Evolutionary conservation across 2,113 vertebrate genomes (phyloP), one percentile per base, ranked within the genome.

Genomic region (Perca fluviatilis): DNA sequence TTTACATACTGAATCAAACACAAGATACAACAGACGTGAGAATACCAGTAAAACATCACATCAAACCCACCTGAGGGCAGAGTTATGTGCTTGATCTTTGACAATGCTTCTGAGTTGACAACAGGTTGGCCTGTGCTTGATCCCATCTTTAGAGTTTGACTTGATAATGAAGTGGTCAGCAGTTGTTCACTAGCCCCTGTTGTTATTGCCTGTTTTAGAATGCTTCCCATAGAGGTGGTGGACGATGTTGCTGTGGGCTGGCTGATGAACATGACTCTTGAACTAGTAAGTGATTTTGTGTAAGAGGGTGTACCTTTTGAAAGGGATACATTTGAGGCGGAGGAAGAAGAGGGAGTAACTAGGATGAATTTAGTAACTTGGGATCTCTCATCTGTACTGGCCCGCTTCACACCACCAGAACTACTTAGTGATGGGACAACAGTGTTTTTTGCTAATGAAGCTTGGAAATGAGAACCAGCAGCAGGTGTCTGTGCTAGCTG

Each of bases 261-360:
- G 87, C 95, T 97, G 90, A 99, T 91, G 76, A 98, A 96, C 94
- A 97, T 92, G 36, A 98, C 77, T 84, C 96, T 96, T 84, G 97
- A 96, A 67, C 94, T 51, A 33, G 93, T 87, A 72, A 93, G 63
- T 36, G 90, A 90, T 75, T 93, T 82, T 27, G 95, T 82, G 74
- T 95, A 85, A 80, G 96, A 60, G 58, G 79, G 62, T n/a, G 84
- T 93, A 57, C 95, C 80, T 71, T 94, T 94, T 77, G 95, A 73
- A 14, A 88, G 68, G 30, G 89, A 54, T 65, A 84, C 82, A 86
- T 72, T 84, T 40, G 95, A 91, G 18, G 95, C 43, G 11, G 95
- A 63, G 16, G 97, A 95, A 76, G 96, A 93, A 64, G 96, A 63
- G 16, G 96, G 93, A 64, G 96, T 87, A 21, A 98, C 93, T 58